These are phyloP conservation scores for Chamaea fasciata DNA, from an alignment of 2,113 vertebrate genomes.

Conservation along the genomic window DNA sequence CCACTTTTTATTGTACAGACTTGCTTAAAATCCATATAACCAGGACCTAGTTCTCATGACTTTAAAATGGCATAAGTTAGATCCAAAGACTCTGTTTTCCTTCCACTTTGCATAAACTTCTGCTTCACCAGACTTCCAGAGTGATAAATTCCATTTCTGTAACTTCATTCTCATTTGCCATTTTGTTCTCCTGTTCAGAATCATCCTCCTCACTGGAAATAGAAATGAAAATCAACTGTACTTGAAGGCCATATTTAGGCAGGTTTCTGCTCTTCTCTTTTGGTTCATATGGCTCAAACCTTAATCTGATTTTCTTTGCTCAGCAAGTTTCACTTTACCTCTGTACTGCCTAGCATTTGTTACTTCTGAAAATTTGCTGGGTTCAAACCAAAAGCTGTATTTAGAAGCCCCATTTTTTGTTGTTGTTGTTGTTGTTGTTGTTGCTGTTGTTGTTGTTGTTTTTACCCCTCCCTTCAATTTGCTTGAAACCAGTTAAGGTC, in stretches of 20 bases:
- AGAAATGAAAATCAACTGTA: neutral
- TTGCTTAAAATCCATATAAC: neutral
- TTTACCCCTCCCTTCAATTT: neutral
- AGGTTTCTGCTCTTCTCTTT: neutral
- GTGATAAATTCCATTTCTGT: neutral
- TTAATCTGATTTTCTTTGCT: neutral
- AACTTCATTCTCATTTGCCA: neutral
- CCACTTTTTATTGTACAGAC: neutral
- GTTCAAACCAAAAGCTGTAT: neutral
- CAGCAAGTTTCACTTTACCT: neutral
- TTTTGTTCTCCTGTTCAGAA: neutral
- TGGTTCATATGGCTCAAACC: neutral
- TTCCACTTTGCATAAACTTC: neutral
- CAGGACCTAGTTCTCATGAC: neutral
- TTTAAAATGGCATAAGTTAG: accelerated
- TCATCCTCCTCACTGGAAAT: neutral
- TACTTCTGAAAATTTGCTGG: neutral
- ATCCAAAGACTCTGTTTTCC: neutral
- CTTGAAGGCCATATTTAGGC: neutral
- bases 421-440: neutral
- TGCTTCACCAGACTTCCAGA: neutral
- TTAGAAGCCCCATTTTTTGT: neutral
- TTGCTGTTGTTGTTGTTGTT: neutral
- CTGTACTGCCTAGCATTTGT: neutral
- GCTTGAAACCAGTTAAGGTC: neutral